Evolutionary conservation across 2,797 vertebrate genomes (phyloP).

Genomic region (Molothrus ater): DNA sequence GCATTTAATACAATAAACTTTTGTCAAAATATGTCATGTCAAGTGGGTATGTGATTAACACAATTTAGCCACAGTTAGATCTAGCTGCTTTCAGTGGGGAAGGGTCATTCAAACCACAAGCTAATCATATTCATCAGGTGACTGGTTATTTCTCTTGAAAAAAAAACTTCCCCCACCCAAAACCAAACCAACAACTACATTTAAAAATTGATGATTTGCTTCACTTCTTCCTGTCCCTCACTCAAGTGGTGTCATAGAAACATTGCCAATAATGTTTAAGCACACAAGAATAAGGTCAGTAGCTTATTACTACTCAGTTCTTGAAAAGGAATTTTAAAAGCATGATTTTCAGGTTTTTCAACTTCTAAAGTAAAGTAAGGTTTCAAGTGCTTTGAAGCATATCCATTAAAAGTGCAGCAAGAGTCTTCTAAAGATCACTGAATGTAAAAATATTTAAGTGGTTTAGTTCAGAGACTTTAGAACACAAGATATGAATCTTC

Average conservation of each 20-base stretch:
- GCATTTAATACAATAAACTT: background rate
- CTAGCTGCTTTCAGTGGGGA: background rate
- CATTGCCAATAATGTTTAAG: background rate
- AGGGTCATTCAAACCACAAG: background rate
- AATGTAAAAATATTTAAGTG: background rate
- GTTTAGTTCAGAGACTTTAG: background rate
- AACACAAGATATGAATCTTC: background rate
- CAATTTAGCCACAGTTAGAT: background rate
- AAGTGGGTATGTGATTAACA: background rate
- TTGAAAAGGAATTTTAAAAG: constrained; percentile 28
- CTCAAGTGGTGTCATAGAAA: background rate
- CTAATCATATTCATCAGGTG: background rate
- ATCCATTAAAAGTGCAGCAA: background rate
- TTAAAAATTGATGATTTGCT: background rate
- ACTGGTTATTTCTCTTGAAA: background rate
- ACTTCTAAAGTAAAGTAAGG: background rate
- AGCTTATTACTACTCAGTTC: background rate
- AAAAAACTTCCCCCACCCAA: background rate
- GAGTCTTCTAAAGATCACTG: background rate
- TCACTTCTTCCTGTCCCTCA: background rate
- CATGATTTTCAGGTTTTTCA: constrained; percentile 58
- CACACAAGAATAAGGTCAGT: background rate
- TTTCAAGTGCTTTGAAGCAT: constrained; percentile 46
- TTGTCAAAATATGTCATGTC: background rate
- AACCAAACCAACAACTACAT: background rate